Evolutionary conservation across 1,140 invertebrate genomes (phyloP).

Genomic region (Zaprionus kolodkinae): DNA sequence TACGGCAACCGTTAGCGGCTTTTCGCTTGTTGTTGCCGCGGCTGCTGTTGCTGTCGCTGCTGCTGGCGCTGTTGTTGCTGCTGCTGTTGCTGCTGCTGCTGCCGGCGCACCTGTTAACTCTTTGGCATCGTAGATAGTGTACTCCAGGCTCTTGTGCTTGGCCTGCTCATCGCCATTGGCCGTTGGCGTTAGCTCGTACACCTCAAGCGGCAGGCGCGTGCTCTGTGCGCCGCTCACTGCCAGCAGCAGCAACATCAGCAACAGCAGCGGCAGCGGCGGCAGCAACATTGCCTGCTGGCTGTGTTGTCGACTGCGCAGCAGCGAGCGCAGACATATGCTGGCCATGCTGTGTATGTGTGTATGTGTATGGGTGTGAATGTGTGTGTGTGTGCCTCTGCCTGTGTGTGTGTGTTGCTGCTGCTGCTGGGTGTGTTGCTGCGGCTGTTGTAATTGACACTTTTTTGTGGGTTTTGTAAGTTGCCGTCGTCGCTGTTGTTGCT

Average conservation of each 20-base stretch:
- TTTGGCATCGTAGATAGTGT: conserved; percentile 76
- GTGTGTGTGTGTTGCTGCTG: conserved; percentile 32
- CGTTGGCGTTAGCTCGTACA: conserved; percentile 77
- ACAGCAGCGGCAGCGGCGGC: conserved; percentile 45
- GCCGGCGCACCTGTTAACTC: conserved; percentile 46
- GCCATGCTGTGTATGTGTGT: conserved; percentile 29
- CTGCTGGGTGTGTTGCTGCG: conserved; percentile 40
- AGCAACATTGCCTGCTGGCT: conserved; percentile 18
- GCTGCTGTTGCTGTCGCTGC: conserved; percentile 25
- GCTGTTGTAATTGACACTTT: conserved; percentile 55
- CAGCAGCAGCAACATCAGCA: conserved; percentile 55
- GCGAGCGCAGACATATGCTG: conserved; percentile 27
- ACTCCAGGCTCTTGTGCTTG: conserved; percentile 77
- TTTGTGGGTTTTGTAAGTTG: conserved; percentile 39
- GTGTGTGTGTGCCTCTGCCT: conserved; percentile 21
- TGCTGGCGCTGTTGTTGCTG: conserved; percentile 27
- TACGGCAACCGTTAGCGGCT: conserved; percentile 56
- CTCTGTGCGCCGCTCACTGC: conserved; percentile 42
- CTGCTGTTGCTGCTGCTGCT: conserved; percentile 25
- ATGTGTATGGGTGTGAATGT: conserved; percentile 15
- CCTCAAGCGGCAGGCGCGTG: conserved; percentile 80
- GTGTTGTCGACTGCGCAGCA: conserved; percentile 10
- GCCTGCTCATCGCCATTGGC: conserved; percentile 41
- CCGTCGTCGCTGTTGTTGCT: not conserved
- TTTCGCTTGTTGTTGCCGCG: conserved; percentile 32